Percentiles rank a stretch among this genome's conserved stretches.
phyloP scores from a whole-genome alignment of 2,113 vertebrate genomes.

The Crypturellus undulatus region DNA sequence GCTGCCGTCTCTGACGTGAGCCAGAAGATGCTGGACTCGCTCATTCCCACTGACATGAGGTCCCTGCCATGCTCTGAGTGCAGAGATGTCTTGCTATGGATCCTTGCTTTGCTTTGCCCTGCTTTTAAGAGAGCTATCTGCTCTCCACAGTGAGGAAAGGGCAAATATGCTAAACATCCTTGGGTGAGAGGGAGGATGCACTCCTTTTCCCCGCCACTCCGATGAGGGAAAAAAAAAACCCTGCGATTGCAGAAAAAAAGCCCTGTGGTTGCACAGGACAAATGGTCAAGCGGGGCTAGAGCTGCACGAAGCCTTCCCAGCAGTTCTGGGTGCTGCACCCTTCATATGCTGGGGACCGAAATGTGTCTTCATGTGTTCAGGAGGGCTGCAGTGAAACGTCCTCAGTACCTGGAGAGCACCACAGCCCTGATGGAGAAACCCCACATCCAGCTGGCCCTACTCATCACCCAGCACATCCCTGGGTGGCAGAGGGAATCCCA shows the following conservation, averaged over 20 bases:
- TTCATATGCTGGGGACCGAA: neutral
- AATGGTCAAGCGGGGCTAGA: neutral
- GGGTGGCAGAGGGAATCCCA: neutral
- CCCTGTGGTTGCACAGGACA: neutral
- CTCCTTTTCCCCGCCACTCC: too few species aligned
- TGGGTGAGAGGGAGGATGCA: too few species aligned
- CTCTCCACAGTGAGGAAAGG: neutral
- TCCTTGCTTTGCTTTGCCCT: neutral
- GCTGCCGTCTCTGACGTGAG: neutral
- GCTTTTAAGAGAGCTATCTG: neutral
- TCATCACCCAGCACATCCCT: neutral
- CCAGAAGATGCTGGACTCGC: neutral
- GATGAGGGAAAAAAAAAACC: neutral
- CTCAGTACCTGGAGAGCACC: neutral
- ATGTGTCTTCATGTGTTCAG: fast-evolving
- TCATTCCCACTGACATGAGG: fast-evolving
- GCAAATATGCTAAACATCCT: neutral
- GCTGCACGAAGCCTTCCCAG: neutral
- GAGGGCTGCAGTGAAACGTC: neutral
- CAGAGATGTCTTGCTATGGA: neutral
- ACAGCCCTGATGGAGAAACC: neutral
- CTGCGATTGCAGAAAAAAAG: neutral
- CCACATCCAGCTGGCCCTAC: neutral
- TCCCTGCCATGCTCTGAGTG: neutral
- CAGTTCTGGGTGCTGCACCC: neutral